These are phyloP conservation scores for Sitobion miscanthi DNA, from an alignment of 1,140 invertebrate species.

Conservation along the genomic window DNA sequence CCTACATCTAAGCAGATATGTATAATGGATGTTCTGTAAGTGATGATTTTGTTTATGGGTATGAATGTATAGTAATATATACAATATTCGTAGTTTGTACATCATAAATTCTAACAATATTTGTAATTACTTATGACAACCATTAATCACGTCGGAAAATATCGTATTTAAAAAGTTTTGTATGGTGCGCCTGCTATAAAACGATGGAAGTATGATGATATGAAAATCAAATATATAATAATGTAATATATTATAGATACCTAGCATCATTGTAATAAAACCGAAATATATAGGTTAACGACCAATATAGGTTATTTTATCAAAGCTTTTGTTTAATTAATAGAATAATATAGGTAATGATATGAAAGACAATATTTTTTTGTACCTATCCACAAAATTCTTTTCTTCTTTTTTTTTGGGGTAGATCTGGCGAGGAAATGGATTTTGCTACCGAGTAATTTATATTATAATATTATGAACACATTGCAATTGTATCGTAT, in stretches of 20 bases:
- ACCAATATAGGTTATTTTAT: neutral
- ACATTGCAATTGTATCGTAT: conserved; percentile 16
- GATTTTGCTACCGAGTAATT: neutral
- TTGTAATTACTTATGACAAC: conserved; percentile 4
- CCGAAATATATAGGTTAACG: neutral
- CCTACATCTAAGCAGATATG: neutral
- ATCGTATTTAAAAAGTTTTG: neutral
- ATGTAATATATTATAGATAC: neutral
- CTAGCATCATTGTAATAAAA: neutral
- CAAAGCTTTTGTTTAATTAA: neutral
- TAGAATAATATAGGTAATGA: neutral
- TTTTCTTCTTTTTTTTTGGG: neutral
- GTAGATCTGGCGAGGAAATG: neutral
- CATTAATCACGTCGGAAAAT: neutral
- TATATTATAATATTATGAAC: conserved; percentile 15
- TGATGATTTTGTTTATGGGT: neutral
- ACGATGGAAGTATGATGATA: neutral
- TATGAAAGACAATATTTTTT: neutral
- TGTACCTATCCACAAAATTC: neutral
- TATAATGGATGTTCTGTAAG: neutral
- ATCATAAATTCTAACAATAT: neutral
- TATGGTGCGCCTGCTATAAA: neutral
- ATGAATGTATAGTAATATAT: neutral
- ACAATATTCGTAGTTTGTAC: neutral
- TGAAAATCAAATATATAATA: neutral